A percentile compares a stretch with the other conserved stretches of the same genome.
phyloP scores from a whole-genome alignment of 1,140 invertebrate genomes.

The Drosophila pseudoobscura region DNA sequence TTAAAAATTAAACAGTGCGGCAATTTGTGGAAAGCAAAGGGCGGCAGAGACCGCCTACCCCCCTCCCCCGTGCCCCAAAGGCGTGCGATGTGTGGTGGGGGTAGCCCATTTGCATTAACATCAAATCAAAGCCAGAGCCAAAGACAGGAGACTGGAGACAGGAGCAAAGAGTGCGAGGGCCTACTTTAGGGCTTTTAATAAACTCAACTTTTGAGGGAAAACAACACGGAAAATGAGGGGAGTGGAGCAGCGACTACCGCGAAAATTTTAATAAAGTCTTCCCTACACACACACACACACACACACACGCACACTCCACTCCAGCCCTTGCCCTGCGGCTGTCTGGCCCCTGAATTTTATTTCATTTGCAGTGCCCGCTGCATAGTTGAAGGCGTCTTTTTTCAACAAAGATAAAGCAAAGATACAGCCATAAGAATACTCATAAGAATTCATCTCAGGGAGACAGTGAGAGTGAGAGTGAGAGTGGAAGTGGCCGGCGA shows the following conservation, averaged over 20 bases:
- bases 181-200: slow-evolving; percentile 62
- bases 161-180: slow-evolving; percentile 10
- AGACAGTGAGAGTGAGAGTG: not conserved
- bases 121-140: slow-evolving; percentile 60
- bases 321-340: slow-evolving; percentile 20
- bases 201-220: slow-evolving; percentile 32
- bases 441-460: no score
- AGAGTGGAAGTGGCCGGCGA: not conserved
- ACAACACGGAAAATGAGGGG: not conserved
- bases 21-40: slow-evolving; percentile 32
- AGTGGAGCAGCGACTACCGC: slow-evolving; percentile 22
- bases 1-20: slow-evolving; percentile 69
- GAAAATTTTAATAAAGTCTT: slow-evolving; percentile 65
- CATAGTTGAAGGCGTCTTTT: slow-evolving; percentile 53
- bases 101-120: slow-evolving; percentile 68
- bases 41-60: no score
- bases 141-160: not conserved
- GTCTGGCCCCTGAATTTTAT: slow-evolving; percentile 33
- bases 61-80: no score
- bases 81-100: slow-evolving; percentile 1
- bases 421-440: slow-evolving; percentile 8
- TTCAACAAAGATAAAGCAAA: slow-evolving; percentile 5
- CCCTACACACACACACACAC: not conserved
- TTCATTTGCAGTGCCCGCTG: slow-evolving; percentile 37
- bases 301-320: no score